Base-by-base conservation (phyloP, 2,113 vertebrate species). In the Melanotaenia duboulayi region DNA sequence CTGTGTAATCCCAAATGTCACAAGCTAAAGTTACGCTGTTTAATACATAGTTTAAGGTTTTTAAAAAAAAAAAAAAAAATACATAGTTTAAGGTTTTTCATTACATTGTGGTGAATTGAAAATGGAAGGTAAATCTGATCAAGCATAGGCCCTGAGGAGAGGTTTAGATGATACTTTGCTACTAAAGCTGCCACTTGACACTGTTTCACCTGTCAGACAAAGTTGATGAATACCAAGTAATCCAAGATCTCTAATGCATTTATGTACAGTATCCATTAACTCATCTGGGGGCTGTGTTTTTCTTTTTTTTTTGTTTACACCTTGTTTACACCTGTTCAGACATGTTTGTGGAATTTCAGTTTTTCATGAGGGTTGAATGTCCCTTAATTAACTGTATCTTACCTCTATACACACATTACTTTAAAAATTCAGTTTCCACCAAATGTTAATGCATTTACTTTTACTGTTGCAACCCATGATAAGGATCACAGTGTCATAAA, bases 121-220 rank as follows among this genome's bases (percentile, higher is more conserved):
- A 73, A 80, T 32, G 11, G 48, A 32, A 50, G 11, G 25, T 80
- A 39, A 70, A 81, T 85, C 50, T 3, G 40, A 77, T 72, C 64
- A 55, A 58, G 62, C 65, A n/a, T 55, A 32, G 48, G 58, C 70
- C 81, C 78, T 0, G 12, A 66, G 76, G 74, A 55, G 28, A 65
- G 12, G 22, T 50, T 67, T 49, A 63, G 62, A 75, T 13, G 63
- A 70, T 71, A 50, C 25, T 55, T 56, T 19, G 22, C 52, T 54
- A 56, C 40, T n/a, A 46, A 79, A 65, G 82, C 84, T 74, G 72
- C 81, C 74, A 82, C 65, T 72, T 4, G 5, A 78, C 40, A 49
- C 71, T 4, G 12, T 83, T 70, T 44, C 11, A 40, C 52, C 44
- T 68, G 66, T 75, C 60, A 51, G 17, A 55, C 78, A 64, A 46